A percentile compares a stretch with the other conserved stretches of the same genome.
phyloP scores from a whole-genome alignment of 2,113 vertebrate genomes.

The Capra hircus region DNA sequence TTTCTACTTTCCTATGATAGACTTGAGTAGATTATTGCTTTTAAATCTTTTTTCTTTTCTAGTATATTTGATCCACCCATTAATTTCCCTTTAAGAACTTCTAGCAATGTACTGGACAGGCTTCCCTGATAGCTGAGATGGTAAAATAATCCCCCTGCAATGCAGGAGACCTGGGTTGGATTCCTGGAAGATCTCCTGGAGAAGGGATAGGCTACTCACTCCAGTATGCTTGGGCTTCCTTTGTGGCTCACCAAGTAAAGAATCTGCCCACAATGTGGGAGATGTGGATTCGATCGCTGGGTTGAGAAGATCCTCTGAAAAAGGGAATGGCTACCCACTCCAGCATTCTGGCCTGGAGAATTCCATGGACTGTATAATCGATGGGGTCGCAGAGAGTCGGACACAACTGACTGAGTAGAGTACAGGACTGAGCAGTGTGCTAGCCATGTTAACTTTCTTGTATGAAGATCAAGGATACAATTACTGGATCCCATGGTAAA shows the following conservation, averaged over 20 bases:
- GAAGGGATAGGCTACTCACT: not conserved
- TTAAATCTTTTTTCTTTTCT: not conserved
- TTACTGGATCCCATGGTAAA: not conserved
- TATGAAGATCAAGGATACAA: not conserved
- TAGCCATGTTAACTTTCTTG: not conserved
- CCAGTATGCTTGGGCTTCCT: not conserved
- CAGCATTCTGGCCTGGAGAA: not conserved
- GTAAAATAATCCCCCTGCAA: not conserved
- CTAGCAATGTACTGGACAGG: too few relatives aligned
- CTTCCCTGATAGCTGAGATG: not conserved
- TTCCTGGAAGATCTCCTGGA: not conserved
- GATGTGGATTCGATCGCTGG: rapidly evolving
- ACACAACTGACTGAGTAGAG: not conserved
- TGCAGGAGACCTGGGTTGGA: not conserved
- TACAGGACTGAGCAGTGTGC: not conserved
- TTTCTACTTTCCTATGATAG: not conserved
- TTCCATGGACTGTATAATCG: not conserved
- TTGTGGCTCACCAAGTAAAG: not conserved
- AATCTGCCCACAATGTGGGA: not conserved
- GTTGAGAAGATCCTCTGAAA: not conserved
- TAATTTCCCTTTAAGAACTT: not conserved
- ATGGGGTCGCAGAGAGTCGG: rapidly evolving
- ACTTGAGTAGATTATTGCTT: not conserved
- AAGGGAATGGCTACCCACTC: not conserved
- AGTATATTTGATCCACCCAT: not conserved